These are phyloP conservation scores for Argyrosomus regius DNA, from an alignment of 2,797 vertebrate genomes.

Conservation along the genomic window DNA sequence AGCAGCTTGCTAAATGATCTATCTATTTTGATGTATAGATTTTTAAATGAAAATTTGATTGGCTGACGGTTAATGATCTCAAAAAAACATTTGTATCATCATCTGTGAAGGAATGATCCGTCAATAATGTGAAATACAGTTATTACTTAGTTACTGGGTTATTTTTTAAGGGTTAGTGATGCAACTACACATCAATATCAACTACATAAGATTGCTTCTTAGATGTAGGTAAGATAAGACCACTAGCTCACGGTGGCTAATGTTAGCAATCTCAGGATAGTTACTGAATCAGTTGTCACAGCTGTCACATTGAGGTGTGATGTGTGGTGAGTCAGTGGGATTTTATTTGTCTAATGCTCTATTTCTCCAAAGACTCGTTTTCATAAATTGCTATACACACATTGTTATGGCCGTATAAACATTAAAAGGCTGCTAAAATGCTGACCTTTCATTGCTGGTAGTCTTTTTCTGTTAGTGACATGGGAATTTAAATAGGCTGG, in stretches of 20 bases:
- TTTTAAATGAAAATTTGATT: background rate
- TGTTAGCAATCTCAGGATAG: too few relatives aligned
- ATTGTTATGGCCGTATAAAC: background rate
- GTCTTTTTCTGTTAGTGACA: background rate
- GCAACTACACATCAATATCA: too few relatives aligned
- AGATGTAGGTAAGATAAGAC: too few relatives aligned
- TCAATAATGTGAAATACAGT: background rate
- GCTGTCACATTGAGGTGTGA: too few relatives aligned
- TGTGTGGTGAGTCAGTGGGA: background rate
- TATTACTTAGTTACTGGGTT: background rate
- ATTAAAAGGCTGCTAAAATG: background rate
- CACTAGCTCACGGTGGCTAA: too few relatives aligned
- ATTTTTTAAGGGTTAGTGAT: background rate
- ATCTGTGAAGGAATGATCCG: background rate
- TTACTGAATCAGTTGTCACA: too few relatives aligned
- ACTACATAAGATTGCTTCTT: too few relatives aligned
- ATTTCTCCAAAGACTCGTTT: background rate
- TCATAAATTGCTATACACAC: background rate
- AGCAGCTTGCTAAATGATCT: conserved; percentile 14
- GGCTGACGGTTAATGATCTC: background rate
- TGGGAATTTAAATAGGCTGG: background rate
- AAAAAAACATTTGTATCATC: background rate
- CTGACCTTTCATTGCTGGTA: background rate
- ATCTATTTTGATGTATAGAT: conserved; percentile 7
- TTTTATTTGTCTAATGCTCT: background rate